A percentile compares a stretch with the other conserved stretches of the same genome.
phyloP scores from a whole-genome alignment of 2,797 vertebrate genomes.

The Pseudomugil tenellus region DNA sequence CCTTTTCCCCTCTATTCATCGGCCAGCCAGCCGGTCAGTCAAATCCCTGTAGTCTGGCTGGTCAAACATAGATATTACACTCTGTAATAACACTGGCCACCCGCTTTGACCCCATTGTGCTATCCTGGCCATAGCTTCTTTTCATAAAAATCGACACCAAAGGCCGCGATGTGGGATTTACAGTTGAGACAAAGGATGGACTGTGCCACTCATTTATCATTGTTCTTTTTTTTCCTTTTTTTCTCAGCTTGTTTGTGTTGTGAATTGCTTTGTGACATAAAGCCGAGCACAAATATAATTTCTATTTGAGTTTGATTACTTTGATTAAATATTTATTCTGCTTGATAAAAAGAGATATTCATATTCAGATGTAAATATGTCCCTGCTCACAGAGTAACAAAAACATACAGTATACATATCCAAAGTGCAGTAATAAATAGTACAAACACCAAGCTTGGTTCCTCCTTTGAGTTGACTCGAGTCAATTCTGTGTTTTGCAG shows the following conservation, averaged over 20 bases:
- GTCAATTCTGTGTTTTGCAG: constrained; percentile 46
- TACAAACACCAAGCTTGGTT: constrained; percentile 8
- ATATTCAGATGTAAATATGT: constrained; percentile 20
- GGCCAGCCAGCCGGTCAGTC: constrained; percentile 73
- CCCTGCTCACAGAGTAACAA: constrained; percentile 1
- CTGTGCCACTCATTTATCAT: constrained; percentile 72
- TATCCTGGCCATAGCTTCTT: constrained; percentile 69
- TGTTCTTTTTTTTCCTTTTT: constrained; percentile 60
- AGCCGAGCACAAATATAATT: constrained; percentile 45
- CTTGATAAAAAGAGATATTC: constrained; percentile 18
- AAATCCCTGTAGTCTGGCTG: constrained; percentile 84
- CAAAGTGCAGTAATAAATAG: constrained; percentile 21
- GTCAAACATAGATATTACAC: constrained; percentile 87
- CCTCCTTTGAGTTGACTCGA: constrained; percentile 27
- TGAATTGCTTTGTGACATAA: constrained; percentile 54
- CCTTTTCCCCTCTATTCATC: constrained; percentile 74
- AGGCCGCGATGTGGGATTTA: constrained; percentile 74
- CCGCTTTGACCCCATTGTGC: constrained; percentile 77
- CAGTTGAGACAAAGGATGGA: constrained; percentile 65
- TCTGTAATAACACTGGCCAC: constrained; percentile 85
- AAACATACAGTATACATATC: constrained; percentile 18
- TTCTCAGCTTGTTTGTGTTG: constrained; percentile 59
- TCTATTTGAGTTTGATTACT: constrained; percentile 31
- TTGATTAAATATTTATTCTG: constrained; percentile 31
- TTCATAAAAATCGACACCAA: constrained; percentile 74